These are phyloP conservation scores for Timema cristinae DNA, from an alignment of 2,888 invertebrate species.

Conservation along the genomic window DNA sequence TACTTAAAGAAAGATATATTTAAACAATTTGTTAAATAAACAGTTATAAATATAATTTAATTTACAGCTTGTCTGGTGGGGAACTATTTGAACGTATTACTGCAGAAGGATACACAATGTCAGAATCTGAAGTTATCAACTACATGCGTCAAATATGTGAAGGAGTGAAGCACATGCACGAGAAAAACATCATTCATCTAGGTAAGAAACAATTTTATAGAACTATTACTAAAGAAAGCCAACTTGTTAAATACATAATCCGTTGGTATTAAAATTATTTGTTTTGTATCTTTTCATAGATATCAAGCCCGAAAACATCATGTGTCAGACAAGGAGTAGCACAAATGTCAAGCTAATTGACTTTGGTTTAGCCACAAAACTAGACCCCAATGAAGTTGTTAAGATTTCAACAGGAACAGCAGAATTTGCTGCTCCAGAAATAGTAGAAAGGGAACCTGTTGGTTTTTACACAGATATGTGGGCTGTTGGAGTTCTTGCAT, in stretches of 20 bases:
- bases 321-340: constrained; percentile 95
- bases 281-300: constrained; percentile 48
- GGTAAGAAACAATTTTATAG: constrained; percentile 45
- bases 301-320: constrained; percentile 97
- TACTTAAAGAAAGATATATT: too few species aligned
- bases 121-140: constrained; percentile 97
- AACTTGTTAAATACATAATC: too few species aligned
- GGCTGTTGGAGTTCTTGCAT: constrained; percentile 98
- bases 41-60: not conserved
- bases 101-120: constrained; percentile 97
- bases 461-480: constrained; percentile 99
- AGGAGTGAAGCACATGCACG: constrained; percentile 98
- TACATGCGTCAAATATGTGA: constrained; percentile 99
- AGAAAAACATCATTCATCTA: constrained; percentile 97
- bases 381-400: constrained; percentile 97
- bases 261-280: too few species aligned
- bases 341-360: constrained; percentile 98
- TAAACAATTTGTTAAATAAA: too few species aligned
- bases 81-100: constrained; percentile 99
- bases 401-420: constrained; percentile 99
- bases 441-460: constrained; percentile 96
- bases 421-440: constrained; percentile 99
- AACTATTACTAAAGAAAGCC: not conserved
- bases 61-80: constrained; percentile 87
- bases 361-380: constrained; percentile 96